Evolutionary conservation across 2,113 vertebrate genomes (phyloP), one percentile per base, ranked within the genome.

Genomic region (Sphaerodactylus townsendi): DNA sequence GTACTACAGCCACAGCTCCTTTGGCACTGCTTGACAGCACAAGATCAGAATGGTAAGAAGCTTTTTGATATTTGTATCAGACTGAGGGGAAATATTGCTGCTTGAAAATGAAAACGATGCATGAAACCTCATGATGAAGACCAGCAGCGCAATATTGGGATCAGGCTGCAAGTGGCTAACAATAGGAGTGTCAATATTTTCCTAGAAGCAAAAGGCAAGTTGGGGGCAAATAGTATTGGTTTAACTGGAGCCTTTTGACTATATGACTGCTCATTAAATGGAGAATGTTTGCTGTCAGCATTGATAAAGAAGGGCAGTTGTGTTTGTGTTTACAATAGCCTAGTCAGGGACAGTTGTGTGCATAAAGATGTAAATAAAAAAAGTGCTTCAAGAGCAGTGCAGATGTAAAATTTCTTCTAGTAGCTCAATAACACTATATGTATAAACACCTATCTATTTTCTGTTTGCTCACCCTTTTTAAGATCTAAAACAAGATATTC

Each of bases 31-130:
- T 90, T 85, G 85, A 88, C 91, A 91, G 91, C 9, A 75, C 1
- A 85, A 80, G 77, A 92, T 86, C 93, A 37, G 79, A 65, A 96
- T 96, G 96, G 96, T 96, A 96, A 96, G 96, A 87, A 86, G 68
- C 93, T 91, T 80, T 74, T 78, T 90, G 91, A 81, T 91, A 93
- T 92, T 89, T 92, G 88, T 53, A 64, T 1, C 71, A 89, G 79
- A 77, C 68, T 77, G 90, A 37, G 10, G 75, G 56, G 35, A 77
- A 71, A 46, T 46, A 62, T 75, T 88, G 87, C 65, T 92, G 62
- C 66, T 88, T 62, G 82, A 79, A 85, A 83, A 56, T 85, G 84
- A 82, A 84, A 88, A 48, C 46, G 66, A 82, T 78, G 23, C 39
- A 77, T 90, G 79, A 71, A 74, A 50, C 46, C 23, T 85, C 75